A percentile compares a stretch with the other conserved stretches of the same genome.
These are phyloP conservation scores for Plectropomus leopardus DNA, from an alignment of 2,113 vertebrate genomes.

Conservation along the genomic window DNA sequence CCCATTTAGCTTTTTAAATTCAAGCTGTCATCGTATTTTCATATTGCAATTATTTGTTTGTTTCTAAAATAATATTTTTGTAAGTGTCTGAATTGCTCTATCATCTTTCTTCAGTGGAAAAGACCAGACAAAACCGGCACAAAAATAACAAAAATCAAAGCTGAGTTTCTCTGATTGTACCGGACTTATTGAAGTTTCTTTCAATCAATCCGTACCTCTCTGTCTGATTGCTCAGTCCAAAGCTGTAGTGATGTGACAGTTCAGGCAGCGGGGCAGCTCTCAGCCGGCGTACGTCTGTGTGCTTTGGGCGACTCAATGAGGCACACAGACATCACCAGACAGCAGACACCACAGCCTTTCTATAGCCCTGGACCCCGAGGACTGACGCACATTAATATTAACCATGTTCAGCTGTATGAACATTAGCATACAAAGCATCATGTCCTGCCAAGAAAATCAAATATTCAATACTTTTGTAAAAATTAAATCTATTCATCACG, in stretches of 20 bases:
- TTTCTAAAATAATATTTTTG: background rate
- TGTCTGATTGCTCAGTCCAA: constrained; percentile 34
- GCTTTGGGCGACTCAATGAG: constrained; percentile 56
- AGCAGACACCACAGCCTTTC: constrained; percentile 22
- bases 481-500: background rate
- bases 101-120: background rate
- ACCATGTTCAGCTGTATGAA: constrained; percentile 48
- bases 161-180: constrained; percentile 24
- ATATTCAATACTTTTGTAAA: background rate
- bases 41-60: background rate
- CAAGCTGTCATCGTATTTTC: constrained; percentile 13
- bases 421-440: constrained; percentile 42
- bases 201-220: constrained; percentile 13
- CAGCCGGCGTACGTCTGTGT: constrained; percentile 33
- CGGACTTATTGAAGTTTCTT: constrained; percentile 17
- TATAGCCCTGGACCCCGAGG: constrained; percentile 45
- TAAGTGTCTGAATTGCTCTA: background rate
- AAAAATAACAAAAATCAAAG: constrained; percentile 31
- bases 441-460: constrained; percentile 35
- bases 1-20: constrained; percentile 17
- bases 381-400: constrained; percentile 58
- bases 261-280: constrained; percentile 28
- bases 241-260: constrained; percentile 39
- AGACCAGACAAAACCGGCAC: constrained; percentile 9
- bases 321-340: constrained; percentile 48